Conservation (phyloP, 2,888 invertebrate genomes). For the Periphyllus acericola region DNA sequence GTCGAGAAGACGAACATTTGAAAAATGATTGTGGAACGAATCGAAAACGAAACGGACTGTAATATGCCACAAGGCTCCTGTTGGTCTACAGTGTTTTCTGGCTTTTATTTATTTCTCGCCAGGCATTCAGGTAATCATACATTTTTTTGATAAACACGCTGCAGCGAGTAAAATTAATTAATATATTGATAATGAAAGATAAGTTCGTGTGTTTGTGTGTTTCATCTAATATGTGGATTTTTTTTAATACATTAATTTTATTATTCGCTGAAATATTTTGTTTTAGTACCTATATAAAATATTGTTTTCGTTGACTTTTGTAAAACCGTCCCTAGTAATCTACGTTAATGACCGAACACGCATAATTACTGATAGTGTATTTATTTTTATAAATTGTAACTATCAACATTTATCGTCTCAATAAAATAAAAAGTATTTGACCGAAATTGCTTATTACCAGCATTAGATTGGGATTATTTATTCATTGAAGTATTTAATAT, state of each 20-base stretch:
- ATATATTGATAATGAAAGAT: not conserved
- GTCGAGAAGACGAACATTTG: conserved; percentile 22
- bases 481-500: conserved; percentile 30
- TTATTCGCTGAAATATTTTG: not conserved
- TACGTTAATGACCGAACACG: not conserved
- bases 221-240: not conserved
- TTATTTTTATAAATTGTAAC: conserved; percentile 16
- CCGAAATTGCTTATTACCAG: not conserved
- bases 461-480: conserved; percentile 13
- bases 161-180: conserved; percentile 27
- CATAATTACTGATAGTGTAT: not conserved
- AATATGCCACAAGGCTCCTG: conserved; percentile 57
- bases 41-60: conserved; percentile 56
- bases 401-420: conserved; percentile 7
- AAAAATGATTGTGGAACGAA: conserved; percentile 30
- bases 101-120: conserved; percentile 69
- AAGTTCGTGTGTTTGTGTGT: not conserved
- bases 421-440: conserved; percentile 27
- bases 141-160: conserved; percentile 36
- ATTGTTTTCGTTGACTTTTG: conserved; percentile 18
- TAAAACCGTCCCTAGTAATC: not conserved
- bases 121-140: conserved; percentile 72
- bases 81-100: conserved; percentile 62
- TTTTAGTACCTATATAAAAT: not conserved
- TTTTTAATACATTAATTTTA: not conserved